Percentiles rank a stretch among this genome's conserved stretches.
Evolutionary conservation across 92 coral and sea anemone genomes (phyloP).

Genomic region (Muricea muricata): DNA sequence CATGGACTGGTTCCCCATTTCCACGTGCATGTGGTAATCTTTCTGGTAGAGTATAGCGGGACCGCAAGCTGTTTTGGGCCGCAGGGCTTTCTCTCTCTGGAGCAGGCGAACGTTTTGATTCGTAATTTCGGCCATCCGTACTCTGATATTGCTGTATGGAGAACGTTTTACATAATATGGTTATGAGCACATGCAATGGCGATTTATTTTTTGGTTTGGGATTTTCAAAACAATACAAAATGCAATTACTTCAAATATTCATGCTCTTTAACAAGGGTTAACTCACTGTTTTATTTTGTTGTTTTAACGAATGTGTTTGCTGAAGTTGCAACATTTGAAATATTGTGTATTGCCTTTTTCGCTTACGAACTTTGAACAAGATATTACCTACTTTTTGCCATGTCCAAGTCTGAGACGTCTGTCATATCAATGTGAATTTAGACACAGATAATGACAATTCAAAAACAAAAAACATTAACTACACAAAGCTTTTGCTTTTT

Average conservation of each 20-base stretch:
- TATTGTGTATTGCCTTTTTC: no score
- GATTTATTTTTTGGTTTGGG: not conserved
- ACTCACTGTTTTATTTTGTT: no score
- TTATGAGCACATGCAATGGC: not conserved
- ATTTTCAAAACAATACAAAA: not conserved
- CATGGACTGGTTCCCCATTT: not conserved
- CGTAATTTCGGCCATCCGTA: conserved; percentile 23
- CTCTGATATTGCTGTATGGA: conserved; percentile 39
- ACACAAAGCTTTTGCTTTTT: no score
- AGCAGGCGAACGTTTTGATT: conserved; percentile 39
- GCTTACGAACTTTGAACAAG: no score
- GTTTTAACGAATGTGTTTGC: no score
- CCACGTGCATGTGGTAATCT: conserved; percentile 3
- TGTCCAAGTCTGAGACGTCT: no score
- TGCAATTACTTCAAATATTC: not conserved
- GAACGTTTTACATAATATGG: conserved; percentile 12
- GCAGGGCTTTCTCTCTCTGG: conserved; percentile 12
- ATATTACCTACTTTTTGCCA: no score
- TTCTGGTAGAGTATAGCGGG: conserved; percentile 16
- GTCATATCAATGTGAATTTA: no score
- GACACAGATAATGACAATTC: no score
- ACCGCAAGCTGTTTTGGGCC: conserved; percentile 5
- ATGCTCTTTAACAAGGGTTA: no score
- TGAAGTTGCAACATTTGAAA: no score
- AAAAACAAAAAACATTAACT: no score